A percentile compares a stretch with the other conserved stretches of the same genome.
Conservation (phyloP, 2,888 invertebrate species). For the Pomacea canaliculata region DNA sequence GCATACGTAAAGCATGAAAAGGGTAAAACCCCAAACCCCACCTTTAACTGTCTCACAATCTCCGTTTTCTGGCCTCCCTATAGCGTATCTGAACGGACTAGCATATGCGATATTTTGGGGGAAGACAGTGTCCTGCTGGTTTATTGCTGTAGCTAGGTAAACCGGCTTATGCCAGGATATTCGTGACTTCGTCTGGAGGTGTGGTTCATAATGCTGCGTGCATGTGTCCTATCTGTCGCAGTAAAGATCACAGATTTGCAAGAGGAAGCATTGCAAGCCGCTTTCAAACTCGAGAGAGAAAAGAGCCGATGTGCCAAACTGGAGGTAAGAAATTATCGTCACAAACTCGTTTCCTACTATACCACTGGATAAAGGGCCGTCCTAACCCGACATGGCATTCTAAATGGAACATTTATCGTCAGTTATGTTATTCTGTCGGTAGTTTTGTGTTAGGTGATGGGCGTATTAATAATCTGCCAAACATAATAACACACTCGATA, state of each 20-base stretch:
- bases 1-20: too few relatives aligned
- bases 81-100: not conserved
- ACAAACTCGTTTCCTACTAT: too few relatives aligned
- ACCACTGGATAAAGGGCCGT: too few relatives aligned
- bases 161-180: not conserved
- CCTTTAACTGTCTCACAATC: too few relatives aligned
- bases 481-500: too few relatives aligned
- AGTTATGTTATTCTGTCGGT: too few relatives aligned
- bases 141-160: not conserved
- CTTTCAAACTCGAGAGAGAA: constrained; percentile 27
- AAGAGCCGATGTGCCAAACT: constrained; percentile 34
- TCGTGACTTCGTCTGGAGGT: not conserved
- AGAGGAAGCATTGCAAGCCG: constrained; percentile 31
- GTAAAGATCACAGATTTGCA: constrained; percentile 30
- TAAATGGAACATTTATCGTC: too few relatives aligned
- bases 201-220: not conserved
- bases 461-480: too few relatives aligned
- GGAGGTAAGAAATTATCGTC: constrained; percentile 32
- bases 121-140: not conserved
- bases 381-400: too few relatives aligned
- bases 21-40: too few relatives aligned
- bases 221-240: constrained; percentile 14
- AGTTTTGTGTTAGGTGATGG: too few relatives aligned
- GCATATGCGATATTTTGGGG: not conserved
- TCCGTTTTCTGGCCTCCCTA: too few relatives aligned